Evolutionary conservation across 2,888 invertebrate genomes (phyloP).

Genomic region (Synanthedon vespiformis): DNA sequence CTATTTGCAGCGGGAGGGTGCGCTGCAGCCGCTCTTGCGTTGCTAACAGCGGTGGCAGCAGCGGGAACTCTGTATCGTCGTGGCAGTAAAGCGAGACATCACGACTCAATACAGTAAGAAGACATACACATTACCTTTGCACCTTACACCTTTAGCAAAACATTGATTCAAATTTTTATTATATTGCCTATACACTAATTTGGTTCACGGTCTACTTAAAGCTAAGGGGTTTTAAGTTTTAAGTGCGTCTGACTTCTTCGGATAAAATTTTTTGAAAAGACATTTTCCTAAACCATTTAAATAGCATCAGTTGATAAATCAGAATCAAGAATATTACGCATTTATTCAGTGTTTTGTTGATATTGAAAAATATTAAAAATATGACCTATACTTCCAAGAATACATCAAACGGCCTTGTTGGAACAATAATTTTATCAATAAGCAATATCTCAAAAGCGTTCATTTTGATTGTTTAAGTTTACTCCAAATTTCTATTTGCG

Average conservation of each 20-base stretch:
- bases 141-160: neutral
- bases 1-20: conserved; percentile 86
- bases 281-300: too few relatives aligned
- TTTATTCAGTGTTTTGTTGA: too few relatives aligned
- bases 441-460: neutral
- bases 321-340: too few relatives aligned
- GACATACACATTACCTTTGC: too few relatives aligned
- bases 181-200: too few relatives aligned
- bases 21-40: conserved; percentile 77
- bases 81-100: conserved; percentile 75
- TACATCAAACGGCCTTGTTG: too few relatives aligned
- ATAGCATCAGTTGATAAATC: too few relatives aligned
- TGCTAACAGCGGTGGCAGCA: conserved; percentile 76
- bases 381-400: too few relatives aligned
- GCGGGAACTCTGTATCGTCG: conserved; percentile 76
- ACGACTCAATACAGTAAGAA: conserved; percentile 76
- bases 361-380: too few relatives aligned
- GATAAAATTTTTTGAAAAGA: too few relatives aligned
- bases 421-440: neutral
- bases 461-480: conserved; percentile 1
- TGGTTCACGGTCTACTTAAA: neutral
- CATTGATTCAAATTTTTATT: conserved; percentile 2
- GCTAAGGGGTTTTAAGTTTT: too few relatives aligned
- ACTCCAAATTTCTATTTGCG: neutral
- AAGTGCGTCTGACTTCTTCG: too few relatives aligned